A percentile compares a stretch with the other conserved stretches of the same genome.
These are phyloP conservation scores for Plectrocnemia conspersa DNA, from an alignment of 1,140 invertebrate species.

Conservation along the genomic window DNA sequence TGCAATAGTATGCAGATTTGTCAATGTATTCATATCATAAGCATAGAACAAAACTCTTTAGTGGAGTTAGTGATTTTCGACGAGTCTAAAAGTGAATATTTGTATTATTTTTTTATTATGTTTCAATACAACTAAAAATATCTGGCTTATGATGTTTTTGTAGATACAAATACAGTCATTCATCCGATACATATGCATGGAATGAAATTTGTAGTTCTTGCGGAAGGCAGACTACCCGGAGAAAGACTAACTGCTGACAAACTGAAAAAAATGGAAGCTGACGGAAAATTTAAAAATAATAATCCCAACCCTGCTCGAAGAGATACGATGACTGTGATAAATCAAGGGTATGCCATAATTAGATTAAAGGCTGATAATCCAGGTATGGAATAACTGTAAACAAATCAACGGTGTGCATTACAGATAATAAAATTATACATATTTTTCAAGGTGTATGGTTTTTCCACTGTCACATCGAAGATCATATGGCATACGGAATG, in stretches of 20 bases:
- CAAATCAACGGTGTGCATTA: no score
- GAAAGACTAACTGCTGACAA: conserved; percentile 6
- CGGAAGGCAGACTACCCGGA: conserved; percentile 9
- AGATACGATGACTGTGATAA: conserved; percentile 14
- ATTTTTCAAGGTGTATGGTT: conserved; percentile 20
- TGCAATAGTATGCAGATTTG: conserved; percentile 18
- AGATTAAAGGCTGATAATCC: conserved; percentile 24
- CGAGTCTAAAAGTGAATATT: conserved; percentile 8
- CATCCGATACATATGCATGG: conserved; percentile 28
- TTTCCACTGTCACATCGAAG: conserved; percentile 26
- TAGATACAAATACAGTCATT: neutral
- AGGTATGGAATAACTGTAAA: no score
- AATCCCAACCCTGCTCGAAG: conserved; percentile 11
- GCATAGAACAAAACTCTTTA: conserved; percentile 1
- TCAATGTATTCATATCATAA: conserved; percentile 11
- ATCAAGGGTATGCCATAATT: conserved; percentile 14
- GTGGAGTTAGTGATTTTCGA: conserved; percentile 22
- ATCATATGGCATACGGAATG: conserved; percentile 29
- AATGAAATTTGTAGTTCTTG: conserved; percentile 14
- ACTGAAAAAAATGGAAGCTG: conserved; percentile 7
- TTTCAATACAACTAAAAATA: neutral
- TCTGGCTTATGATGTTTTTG: neutral
- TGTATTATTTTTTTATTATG: neutral
- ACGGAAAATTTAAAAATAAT: conserved; percentile 4
- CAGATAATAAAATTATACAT: no score